These are phyloP conservation scores for Temnothorax longispinosus DNA, from an alignment of 1,140 invertebrate genomes.

Conservation along the genomic window DNA sequence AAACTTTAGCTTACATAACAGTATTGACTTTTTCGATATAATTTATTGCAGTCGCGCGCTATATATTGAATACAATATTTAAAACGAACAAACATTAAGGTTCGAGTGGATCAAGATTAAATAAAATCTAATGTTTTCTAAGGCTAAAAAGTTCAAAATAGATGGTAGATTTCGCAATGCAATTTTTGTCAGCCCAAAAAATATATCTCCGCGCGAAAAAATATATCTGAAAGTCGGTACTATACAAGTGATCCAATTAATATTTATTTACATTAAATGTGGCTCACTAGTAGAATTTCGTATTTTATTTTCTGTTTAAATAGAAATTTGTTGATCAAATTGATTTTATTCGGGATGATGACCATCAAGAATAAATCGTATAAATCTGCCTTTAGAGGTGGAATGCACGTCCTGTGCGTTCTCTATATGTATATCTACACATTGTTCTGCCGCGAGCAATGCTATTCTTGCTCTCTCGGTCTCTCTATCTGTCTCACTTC, in stretches of 20 bases:
- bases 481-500: conserved; percentile 20
- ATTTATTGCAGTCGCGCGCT: not conserved
- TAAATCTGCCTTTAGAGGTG: not conserved
- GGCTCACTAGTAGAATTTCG: not conserved
- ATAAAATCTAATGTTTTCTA: not conserved
- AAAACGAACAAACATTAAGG: not conserved
- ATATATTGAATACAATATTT: not conserved
- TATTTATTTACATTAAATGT: not conserved
- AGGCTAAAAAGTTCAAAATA: not conserved
- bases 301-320: not conserved
- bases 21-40: not conserved
- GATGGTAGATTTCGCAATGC: not conserved
- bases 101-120: not conserved
- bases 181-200: not conserved
- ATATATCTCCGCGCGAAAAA: not conserved
- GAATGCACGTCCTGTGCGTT: not conserved
- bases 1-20: not conserved
- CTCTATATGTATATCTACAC: not conserved
- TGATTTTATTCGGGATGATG: not conserved
- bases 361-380: conserved; percentile 6
- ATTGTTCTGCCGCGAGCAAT: not conserved
- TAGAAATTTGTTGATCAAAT: conserved; percentile 9
- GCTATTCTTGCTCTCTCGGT: conserved; percentile 11
- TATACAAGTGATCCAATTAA: not conserved
- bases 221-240: not conserved